A percentile compares a stretch with the other conserved stretches of the same genome.
phyloP scores from a whole-genome alignment of 2,113 vertebrate genomes.

The Myotis brandtii region DNA sequence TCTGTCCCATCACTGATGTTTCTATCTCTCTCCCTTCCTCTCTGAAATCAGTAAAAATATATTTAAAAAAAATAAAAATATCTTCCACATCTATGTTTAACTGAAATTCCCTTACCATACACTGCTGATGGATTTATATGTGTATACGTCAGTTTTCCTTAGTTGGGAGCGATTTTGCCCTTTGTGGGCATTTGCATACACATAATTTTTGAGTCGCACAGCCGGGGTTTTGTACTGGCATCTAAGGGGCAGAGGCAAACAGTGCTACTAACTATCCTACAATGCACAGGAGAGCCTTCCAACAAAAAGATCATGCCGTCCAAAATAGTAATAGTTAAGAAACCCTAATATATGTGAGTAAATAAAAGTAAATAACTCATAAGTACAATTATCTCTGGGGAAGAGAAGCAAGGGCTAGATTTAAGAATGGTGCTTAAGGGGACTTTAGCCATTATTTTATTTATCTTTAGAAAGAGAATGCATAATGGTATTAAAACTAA shows the following conservation, averaged over 20 bases:
- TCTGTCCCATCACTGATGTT: too few species aligned
- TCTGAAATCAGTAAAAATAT: too few species aligned
- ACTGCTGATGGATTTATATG: not conserved
- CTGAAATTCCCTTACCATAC: not conserved
- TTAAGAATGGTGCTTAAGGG: not conserved
- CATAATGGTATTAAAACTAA: not conserved
- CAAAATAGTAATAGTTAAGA: not conserved
- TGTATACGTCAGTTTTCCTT: not conserved
- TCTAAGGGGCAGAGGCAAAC: not conserved
- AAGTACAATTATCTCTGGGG: not conserved
- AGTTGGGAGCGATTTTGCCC: not conserved
- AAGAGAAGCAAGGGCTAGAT: not conserved
- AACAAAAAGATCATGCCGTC: rapidly evolving
- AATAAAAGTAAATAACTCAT: not conserved
- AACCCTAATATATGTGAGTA: not conserved
- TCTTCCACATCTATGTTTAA: not conserved
- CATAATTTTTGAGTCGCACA: not conserved
- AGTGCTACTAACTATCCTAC: not conserved
- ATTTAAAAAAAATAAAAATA: not conserved
- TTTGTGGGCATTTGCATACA: not conserved
- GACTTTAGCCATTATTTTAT: not conserved
- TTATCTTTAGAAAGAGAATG: not conserved
- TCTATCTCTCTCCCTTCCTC: too few species aligned
- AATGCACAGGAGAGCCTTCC: not conserved
- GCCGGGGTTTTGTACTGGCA: not conserved